Evolutionary conservation across 2,113 vertebrate species (phyloP).

Genomic region (Epinephelus cyanopodus): DNA sequence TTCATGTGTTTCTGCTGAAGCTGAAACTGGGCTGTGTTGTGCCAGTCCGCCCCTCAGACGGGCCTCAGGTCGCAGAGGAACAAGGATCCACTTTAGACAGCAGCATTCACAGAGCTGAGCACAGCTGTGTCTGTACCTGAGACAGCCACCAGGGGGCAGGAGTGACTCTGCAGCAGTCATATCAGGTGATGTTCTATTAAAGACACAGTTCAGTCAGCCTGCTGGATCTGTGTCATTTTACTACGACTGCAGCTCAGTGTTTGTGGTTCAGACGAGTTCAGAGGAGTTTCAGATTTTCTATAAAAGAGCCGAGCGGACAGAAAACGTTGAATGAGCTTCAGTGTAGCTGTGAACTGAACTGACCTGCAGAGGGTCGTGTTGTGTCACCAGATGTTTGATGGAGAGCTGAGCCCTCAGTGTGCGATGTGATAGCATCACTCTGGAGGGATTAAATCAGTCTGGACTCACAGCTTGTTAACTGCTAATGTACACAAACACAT

Average conservation of each 20-base stretch:
- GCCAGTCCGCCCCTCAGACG: conserved; percentile 7
- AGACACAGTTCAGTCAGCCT: conserved; percentile 29
- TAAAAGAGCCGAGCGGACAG: neutral
- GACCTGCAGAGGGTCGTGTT: conserved; percentile 15
- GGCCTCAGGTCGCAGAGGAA: conserved; percentile 52
- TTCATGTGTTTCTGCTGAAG: neutral
- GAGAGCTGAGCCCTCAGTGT: conserved; percentile 3
- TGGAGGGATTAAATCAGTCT: neutral
- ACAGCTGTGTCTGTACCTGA: neutral
- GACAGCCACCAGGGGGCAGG: conserved; percentile 63
- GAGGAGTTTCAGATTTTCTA: neutral
- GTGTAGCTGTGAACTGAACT: neutral
- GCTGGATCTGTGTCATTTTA: conserved; percentile 16
- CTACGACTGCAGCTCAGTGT: neutral
- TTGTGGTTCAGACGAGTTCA: neutral
- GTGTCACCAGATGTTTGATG: conserved; percentile 24
- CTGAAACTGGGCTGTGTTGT: neutral
- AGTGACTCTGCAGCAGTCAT: conserved; percentile 21
- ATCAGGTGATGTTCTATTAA: conserved; percentile 36
- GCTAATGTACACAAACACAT: neutral
- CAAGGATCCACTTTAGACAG: conserved; percentile 21
- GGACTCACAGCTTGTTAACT: neutral
- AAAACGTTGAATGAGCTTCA: neutral
- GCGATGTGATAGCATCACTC: conserved; percentile 7
- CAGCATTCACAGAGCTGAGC: conserved; percentile 6